Evolutionary conservation across 1,140 invertebrate genomes (phyloP).

Genomic region (Holotrichia oblita): DNA sequence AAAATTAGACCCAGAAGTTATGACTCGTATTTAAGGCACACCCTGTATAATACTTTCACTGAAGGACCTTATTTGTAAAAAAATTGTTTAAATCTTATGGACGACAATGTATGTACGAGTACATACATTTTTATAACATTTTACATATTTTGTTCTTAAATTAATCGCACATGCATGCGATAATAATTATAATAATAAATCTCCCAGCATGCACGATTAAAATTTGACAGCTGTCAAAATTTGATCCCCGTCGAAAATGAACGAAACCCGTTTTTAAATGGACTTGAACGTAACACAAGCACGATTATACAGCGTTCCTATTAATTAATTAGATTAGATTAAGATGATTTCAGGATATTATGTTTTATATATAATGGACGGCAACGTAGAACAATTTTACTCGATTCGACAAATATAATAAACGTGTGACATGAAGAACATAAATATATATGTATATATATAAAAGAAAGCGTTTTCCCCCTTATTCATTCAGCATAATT

Average conservation of each 20-base stretch:
- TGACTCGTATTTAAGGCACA: too few species aligned
- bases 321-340: neutral
- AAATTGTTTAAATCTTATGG: too few species aligned
- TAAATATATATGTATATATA: neutral
- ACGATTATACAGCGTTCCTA: neutral
- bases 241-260: neutral
- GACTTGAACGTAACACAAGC: neutral
- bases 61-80: too few species aligned
- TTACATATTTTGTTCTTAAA: too few species aligned
- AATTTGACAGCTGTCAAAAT: neutral
- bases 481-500: constrained; percentile 2
- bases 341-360: neutral
- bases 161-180: too few species aligned
- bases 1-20: too few species aligned
- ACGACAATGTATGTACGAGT: too few species aligned
- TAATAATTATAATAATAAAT: too few species aligned
- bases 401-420: too few species aligned
- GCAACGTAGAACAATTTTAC: too few species aligned
- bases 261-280: neutral
- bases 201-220: constrained; percentile 1
- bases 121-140: too few species aligned
- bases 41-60: too few species aligned
- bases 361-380: neutral
- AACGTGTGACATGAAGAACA: constrained; percentile 15
- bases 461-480: constrained; percentile 2